Conservation (phyloP, 2,797 vertebrate genomes). For the Chromobotia macracanthus region DNA sequence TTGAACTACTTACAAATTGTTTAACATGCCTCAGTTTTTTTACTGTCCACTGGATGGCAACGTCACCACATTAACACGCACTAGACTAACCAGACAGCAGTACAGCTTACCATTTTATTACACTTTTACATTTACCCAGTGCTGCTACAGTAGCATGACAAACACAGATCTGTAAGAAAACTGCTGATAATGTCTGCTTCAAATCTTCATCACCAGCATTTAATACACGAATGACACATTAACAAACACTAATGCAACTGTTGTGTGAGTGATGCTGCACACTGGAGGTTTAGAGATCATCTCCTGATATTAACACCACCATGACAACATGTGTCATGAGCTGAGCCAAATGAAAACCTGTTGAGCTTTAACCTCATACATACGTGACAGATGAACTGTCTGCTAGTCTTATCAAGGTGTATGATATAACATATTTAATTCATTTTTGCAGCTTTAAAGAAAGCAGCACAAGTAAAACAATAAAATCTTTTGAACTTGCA, state of each 20-base stretch:
- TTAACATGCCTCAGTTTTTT: constrained; percentile 9
- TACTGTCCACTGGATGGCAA: constrained; percentile 57
- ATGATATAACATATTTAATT: not conserved
- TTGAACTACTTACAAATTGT: too few species aligned
- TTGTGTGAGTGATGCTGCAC: too few species aligned
- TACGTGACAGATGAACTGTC: constrained; percentile 1
- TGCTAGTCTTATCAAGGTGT: not conserved
- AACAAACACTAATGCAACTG: too few species aligned
- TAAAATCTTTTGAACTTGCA: too few species aligned
- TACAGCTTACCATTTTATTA: too few species aligned
- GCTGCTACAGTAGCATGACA: not conserved
- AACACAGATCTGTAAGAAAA: too few species aligned
- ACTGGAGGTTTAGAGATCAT: too few species aligned
- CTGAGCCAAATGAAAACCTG: constrained; percentile 17
- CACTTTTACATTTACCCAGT: not conserved
- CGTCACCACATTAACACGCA: constrained; percentile 29
- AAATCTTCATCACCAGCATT: too few species aligned
- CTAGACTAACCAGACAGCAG: not conserved
- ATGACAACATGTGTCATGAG: constrained; percentile 26
- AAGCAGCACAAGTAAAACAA: too few species aligned
- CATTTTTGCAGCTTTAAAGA: not conserved
- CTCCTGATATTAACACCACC: constrained; percentile 16
- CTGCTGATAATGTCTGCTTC: too few species aligned
- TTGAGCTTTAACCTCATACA: constrained; percentile 28
- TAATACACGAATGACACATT: too few species aligned